Conservation (phyloP, 2,888 invertebrate genomes). For the Cylloceria caligata region DNA sequence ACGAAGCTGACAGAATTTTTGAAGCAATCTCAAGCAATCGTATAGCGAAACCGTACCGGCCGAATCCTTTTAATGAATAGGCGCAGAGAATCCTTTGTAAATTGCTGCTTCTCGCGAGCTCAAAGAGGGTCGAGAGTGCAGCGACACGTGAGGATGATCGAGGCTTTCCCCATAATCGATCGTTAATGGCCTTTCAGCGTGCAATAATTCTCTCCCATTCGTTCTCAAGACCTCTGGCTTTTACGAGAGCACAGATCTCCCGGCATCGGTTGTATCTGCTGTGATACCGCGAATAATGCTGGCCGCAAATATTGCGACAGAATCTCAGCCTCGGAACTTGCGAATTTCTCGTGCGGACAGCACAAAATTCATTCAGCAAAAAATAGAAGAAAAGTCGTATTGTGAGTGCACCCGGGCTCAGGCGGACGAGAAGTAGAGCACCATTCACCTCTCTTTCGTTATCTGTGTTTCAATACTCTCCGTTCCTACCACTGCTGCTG, state of each 20-base stretch:
- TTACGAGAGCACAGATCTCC: conserved; percentile 21
- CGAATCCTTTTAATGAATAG: conserved; percentile 1
- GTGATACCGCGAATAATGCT: conserved; percentile 47
- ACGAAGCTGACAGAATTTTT: neutral
- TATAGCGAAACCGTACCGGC: conserved; percentile 40
- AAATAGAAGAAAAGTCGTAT: conserved; percentile 58
- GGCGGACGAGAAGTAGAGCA: conserved; percentile 60
- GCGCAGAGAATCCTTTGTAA: conserved; percentile 26
- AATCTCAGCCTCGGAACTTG: conserved; percentile 25
- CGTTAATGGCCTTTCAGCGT: conserved; percentile 40
- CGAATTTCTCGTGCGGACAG: conserved; percentile 52
- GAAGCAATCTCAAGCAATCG: neutral
- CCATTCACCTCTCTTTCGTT: conserved; percentile 64
- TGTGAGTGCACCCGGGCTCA: conserved; percentile 18
- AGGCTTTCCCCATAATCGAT: conserved; percentile 66
- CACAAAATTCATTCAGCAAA: conserved; percentile 30
- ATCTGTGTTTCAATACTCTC: conserved; percentile 34
- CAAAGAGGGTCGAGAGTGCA: conserved; percentile 30
- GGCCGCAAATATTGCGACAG: conserved; percentile 43
- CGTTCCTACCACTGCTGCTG: neutral
- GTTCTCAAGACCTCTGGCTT: conserved; percentile 8
- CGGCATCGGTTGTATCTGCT: conserved; percentile 17
- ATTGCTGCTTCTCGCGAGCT: conserved; percentile 23
- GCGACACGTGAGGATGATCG: conserved; percentile 57
- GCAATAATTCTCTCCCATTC: conserved; percentile 23